Conservation (phyloP, 2,113 vertebrate genomes). For the Stomatorhinus ivindoensis region DNA sequence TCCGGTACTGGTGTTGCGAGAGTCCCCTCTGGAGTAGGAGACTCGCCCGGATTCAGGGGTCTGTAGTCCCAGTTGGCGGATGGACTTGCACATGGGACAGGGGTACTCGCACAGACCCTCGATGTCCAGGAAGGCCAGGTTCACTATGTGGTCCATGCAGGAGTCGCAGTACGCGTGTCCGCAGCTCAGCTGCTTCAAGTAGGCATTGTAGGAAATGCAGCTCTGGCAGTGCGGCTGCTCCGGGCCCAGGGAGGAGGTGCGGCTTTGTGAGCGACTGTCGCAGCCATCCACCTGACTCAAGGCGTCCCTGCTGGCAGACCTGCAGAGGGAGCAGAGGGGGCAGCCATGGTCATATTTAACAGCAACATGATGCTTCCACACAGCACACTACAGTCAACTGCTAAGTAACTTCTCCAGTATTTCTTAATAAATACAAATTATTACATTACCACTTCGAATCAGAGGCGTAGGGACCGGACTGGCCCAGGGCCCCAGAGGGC, state of each 20-base stretch:
- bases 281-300: conserved; percentile 44
- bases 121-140: conserved; percentile 65
- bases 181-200: conserved; percentile 61
- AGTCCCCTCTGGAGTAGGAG: neutral
- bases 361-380: neutral
- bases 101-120: conserved; percentile 64
- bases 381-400: neutral
- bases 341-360: neutral
- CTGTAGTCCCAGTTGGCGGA: conserved; percentile 48
- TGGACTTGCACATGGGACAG: conserved; percentile 65
- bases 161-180: conserved; percentile 60
- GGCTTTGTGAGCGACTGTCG: conserved; percentile 58
- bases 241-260: conserved; percentile 53
- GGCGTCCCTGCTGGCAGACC: conserved; percentile 48
- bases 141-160: conserved; percentile 63
- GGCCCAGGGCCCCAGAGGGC: too few relatives aligned
- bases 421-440: neutral
- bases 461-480: neutral
- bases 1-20: neutral
- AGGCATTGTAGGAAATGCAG: conserved; percentile 55
- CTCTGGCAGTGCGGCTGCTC: conserved; percentile 63
- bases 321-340: conserved; percentile 23
- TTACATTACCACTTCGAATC: neutral
- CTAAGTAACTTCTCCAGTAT: neutral
- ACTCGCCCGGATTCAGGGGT: conserved; percentile 1